phyloP scores from a whole-genome alignment of 92 coral and sea anemone genomes.

The Porites evermanni region DNA sequence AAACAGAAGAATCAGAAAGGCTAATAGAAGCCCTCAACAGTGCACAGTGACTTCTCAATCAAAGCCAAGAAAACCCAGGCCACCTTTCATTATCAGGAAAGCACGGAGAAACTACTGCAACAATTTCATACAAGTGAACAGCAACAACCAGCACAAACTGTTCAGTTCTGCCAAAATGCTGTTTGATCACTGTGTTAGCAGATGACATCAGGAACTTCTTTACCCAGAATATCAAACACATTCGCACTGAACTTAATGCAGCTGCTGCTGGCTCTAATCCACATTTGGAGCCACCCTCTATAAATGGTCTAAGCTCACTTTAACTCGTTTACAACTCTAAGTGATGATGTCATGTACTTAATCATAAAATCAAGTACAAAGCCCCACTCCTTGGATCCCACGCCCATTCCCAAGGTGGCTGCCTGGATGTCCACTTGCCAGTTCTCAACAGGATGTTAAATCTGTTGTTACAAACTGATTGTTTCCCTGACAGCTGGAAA shows the following conservation, averaged over 20 bases:
- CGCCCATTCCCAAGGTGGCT: conserved; percentile 54
- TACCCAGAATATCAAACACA: conserved; percentile 42
- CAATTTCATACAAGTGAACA: conserved; percentile 14
- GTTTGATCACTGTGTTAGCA: conserved; percentile 43
- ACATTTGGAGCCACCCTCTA: neutral
- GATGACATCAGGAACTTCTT: conserved; percentile 60
- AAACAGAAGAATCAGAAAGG: conserved; percentile 41
- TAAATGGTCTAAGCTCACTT: neutral
- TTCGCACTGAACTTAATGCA: conserved; percentile 44
- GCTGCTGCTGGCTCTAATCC: conserved; percentile 9
- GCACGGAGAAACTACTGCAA: conserved; percentile 50
- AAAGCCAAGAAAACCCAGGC: conserved; percentile 59
- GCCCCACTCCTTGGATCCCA: conserved; percentile 40
- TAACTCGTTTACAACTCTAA: conserved; percentile 9
- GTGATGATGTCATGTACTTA: conserved; percentile 29
- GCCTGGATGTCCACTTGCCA: conserved; percentile 53
- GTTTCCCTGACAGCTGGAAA: conserved; percentile 55
- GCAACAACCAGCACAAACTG: conserved; percentile 57
- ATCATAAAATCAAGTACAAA: conserved; percentile 34
- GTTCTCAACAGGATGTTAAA: conserved; percentile 44
- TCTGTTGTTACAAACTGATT: conserved; percentile 4
- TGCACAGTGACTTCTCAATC: conserved; percentile 35
- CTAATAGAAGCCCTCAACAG: conserved; percentile 61
- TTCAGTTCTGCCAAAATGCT: conserved; percentile 67
- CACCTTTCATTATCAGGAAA: conserved; percentile 36